These are phyloP conservation scores for Lepidochrysops patricia DNA, from an alignment of 2,888 invertebrate genomes.

Conservation along the genomic window DNA sequence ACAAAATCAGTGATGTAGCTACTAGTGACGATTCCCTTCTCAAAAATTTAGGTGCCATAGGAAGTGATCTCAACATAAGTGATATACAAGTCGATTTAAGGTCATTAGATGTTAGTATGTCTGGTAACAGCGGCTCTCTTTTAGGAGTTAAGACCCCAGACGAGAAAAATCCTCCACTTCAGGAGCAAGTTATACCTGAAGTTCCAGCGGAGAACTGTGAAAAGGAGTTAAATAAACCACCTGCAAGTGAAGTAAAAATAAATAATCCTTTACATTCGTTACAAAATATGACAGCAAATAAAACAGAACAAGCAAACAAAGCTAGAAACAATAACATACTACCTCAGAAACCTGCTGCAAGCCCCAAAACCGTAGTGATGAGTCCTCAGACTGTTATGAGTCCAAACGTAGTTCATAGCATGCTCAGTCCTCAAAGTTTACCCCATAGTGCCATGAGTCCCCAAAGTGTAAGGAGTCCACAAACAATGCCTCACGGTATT, in stretches of 20 bases:
- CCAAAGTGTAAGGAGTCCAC: conserved; percentile 61
- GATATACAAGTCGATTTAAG: conserved; percentile 74
- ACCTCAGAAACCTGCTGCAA: conserved; percentile 52
- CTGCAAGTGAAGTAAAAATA: conserved; percentile 34
- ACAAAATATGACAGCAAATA: conserved; percentile 60
- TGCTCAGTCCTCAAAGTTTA: conserved; percentile 63
- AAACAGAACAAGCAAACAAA: conserved; percentile 53
- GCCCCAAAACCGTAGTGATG: conserved; percentile 57
- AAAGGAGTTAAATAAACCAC: conserved; percentile 44
- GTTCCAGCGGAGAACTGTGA: conserved; percentile 44
- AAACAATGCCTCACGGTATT: conserved; percentile 48
- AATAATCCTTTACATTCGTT: conserved; percentile 58
- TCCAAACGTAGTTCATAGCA: conserved; percentile 55
- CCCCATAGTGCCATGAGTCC: conserved; percentile 67
- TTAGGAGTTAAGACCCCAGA: conserved; percentile 58
- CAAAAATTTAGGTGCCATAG: conserved; percentile 73
- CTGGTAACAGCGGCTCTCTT: conserved; percentile 63
- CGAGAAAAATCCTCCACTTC: conserved; percentile 50
- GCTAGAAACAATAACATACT: conserved; percentile 48
- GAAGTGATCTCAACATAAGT: conserved; percentile 75
- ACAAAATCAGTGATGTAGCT: conserved; percentile 68
- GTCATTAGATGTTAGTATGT: conserved; percentile 73
- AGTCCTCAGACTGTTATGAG: conserved; percentile 56
- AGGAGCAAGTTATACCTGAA: conserved; percentile 63
- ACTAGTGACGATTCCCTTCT: conserved; percentile 71